Evolutionary conservation across 2,797 vertebrate genomes (phyloP), one percentile per base, ranked within the genome.

Genomic region (Sparus aurata): DNA sequence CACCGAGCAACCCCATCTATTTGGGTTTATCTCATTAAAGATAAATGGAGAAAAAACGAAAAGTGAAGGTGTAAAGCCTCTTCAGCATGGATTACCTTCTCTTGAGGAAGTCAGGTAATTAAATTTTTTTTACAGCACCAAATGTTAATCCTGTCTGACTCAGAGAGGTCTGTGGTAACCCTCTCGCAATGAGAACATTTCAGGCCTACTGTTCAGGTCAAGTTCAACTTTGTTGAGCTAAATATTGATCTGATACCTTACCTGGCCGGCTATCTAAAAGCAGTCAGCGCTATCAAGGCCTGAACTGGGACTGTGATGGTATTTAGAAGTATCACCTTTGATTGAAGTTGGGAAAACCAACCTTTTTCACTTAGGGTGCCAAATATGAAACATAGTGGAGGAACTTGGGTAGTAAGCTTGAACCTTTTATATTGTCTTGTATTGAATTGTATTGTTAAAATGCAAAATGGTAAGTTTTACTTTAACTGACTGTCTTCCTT

Each of bases 1-100:
- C 62, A 79, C 41, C 69, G 60, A 71, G 54, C 66, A 58, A 75
- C 12, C 54, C 17, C 22, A 65, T 77, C 46, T 65, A 58, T 79
- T 79, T 72, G 53, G 50, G 23, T 67, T 27, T 27, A 66, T 84
- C 68, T 68, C 70, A 80, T 82, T 80, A 76, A 18, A 25, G 58
- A 17, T 72, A 61, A 86, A 79, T 64, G 50, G 60, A 71, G 77
- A 20, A 20, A 25, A 60, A 15, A 43, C 55, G 22, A 69, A 62
- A 62, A 52, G 13, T 12, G 12, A 12, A 57, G 54, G 22, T 73
- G 17, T 79, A 52, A 77, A 77, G 58, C 23, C 10, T 66, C 68
- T 54, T 77, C 15, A 0, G 25, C 63, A 70, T 54, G 43, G 38
- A 85, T 77, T 70, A 76, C 65, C 12, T 60, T 65, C 83, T 84